These are phyloP conservation scores for Aegypius monachus DNA, from an alignment of 2,113 vertebrate species.

Conservation along the genomic window DNA sequence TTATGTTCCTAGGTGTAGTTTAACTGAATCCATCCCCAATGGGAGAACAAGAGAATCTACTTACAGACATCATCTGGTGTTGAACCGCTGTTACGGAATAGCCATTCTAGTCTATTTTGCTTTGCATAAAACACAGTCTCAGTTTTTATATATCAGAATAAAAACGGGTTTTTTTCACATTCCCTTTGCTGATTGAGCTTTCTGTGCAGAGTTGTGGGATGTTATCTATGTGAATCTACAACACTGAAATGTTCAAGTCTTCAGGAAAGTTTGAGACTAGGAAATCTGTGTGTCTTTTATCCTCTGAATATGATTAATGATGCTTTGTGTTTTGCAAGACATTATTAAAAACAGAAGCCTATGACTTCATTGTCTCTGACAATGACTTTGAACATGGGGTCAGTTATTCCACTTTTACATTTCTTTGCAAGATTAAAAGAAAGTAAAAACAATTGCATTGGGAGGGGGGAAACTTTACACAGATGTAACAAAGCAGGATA, in stretches of 20 bases:
- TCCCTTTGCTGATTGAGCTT: slow-evolving; percentile 30
- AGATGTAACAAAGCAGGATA: slow-evolving; percentile 70
- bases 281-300: slow-evolving; percentile 75
- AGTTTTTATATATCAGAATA: slow-evolving; percentile 20
- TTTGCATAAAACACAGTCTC: neutral
- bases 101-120: neutral
- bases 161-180: slow-evolving; percentile 33
- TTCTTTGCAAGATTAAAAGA: slow-evolving; percentile 80
- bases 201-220: slow-evolving; percentile 38
- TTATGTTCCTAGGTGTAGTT: neutral
- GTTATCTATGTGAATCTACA: slow-evolving; percentile 67
- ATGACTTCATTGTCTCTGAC: slow-evolving; percentile 79
- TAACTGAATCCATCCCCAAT: neutral
- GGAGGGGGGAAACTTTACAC: slow-evolving; percentile 51
- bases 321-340: slow-evolving; percentile 72
- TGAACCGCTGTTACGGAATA: neutral
- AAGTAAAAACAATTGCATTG: slow-evolving; percentile 75
- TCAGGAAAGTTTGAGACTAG: slow-evolving; percentile 54
- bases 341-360: slow-evolving; percentile 82
- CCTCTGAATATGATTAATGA: slow-evolving; percentile 76
- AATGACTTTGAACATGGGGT: slow-evolving; percentile 77
- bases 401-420: slow-evolving; percentile 74
- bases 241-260: slow-evolving; percentile 43
- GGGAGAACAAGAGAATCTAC: neutral
- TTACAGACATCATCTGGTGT: neutral